These are phyloP conservation scores for Scytalopus superciliaris DNA, from an alignment of 2,113 vertebrate genomes.

Conservation along the genomic window DNA sequence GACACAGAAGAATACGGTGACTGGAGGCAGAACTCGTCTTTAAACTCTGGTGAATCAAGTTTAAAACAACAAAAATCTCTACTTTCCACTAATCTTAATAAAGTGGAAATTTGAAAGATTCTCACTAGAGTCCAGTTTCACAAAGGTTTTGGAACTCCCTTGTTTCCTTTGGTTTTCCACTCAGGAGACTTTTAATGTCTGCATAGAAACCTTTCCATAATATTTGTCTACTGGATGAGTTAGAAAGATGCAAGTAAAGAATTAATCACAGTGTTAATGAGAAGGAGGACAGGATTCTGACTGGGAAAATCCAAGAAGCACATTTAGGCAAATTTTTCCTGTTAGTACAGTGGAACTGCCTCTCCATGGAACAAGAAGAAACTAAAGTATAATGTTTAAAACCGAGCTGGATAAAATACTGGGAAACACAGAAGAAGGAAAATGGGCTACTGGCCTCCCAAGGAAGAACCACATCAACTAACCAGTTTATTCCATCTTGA, in stretches of 20 bases:
- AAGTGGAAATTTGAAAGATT: background rate
- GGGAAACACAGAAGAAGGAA: constrained; percentile 39
- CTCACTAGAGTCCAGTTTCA: background rate
- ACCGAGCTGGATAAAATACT: constrained; percentile 10
- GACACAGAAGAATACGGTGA: background rate
- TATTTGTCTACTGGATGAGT: background rate
- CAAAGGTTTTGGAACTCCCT: background rate
- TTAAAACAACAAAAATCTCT: background rate
- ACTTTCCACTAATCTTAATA: background rate
- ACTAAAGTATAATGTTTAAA: background rate
- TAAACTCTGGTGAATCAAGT: background rate
- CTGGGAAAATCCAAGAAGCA: constrained; percentile 15
- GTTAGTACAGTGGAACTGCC: background rate
- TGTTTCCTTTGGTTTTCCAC: background rate
- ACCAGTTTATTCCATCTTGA: constrained; percentile 12
- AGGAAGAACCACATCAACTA: constrained; percentile 13
- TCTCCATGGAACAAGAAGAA: background rate
- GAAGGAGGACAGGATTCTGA: constrained; percentile 2
- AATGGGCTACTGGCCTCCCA: background rate
- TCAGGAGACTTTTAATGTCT: background rate
- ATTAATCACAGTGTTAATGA: constrained; percentile 1
- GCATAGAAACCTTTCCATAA: background rate
- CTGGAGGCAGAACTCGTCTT: background rate
- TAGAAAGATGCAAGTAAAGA: background rate
- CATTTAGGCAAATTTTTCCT: constrained; percentile 35